Evolutionary conservation across 2,113 vertebrate species (phyloP), one percentile per base, ranked within the genome.

Genomic region (Poicephalus meyeri): DNA sequence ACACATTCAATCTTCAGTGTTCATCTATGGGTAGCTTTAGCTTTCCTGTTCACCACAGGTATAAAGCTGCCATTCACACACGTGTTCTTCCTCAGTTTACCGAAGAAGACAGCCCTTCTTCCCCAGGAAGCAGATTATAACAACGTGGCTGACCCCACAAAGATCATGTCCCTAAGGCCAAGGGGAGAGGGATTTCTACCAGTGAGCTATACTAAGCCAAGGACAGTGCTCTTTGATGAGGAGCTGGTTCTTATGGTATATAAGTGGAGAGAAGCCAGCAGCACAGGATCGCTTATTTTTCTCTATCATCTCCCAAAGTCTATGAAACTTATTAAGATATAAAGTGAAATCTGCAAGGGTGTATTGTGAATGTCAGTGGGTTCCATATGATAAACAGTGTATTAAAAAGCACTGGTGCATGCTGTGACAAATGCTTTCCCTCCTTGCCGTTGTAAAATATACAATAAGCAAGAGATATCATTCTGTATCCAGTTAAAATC

Each of bases 401-500:
- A 97, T 86, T 91, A 89, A 87, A 94, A 91, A 70, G 55, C 91
- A 83, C 19, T 15, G 76, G 66, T 39, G 65, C 68, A 13, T 60
- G 60, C 31, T 42, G 29, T 91, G 95, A 95, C 87, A 56, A 95
- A 92, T 19, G 2, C 47, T 87, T 25, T 82, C 23, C 85, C 55
- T 76, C n/a, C 25, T 78, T 31, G 8, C 35, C 1, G 0, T 65
- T 84, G 83, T 83, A 93, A 95, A 81, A 64, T n/a, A 66, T 46
- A 91, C 49, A 92, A 72, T 50, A 70, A 93, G 21, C 37, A 69
- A 66, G 64, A 69, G 86, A 81, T 73, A 87, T 1, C 13, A 1
- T 35, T 52, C 89, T 60, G 12, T 55, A 52, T 85, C 91, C 94
- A 76, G 91, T 96, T 93, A 96, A 91, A 93, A 76, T 80, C 92